These are phyloP conservation scores for Mycalesis mineus DNA, from an alignment of 2,888 invertebrate genomes.

Conservation along the genomic window DNA sequence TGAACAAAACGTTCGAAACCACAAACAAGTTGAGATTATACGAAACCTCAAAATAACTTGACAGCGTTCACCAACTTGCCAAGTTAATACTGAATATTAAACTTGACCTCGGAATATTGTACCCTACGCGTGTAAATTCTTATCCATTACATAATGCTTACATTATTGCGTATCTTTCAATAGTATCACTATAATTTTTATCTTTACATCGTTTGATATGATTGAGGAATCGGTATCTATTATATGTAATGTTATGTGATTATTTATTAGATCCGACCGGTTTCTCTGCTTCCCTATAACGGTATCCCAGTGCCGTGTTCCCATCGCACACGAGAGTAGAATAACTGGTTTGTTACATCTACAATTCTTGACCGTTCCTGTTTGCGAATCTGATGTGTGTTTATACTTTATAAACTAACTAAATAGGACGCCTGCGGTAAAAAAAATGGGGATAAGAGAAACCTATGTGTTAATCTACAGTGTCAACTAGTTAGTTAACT, in stretches of 20 bases:
- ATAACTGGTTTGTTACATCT: constrained; percentile 4
- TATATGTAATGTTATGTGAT: not conserved
- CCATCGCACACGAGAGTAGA: constrained; percentile 7
- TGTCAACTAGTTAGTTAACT: too few species aligned
- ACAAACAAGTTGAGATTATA: too few species aligned
- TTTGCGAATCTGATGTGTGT: not conserved
- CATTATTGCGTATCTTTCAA: constrained; percentile 9
- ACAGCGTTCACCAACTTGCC: not conserved
- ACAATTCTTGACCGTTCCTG: constrained; percentile 10
- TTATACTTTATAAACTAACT: not conserved
- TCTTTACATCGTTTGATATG: constrained; percentile 8
- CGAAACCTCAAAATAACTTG: constrained; percentile 6
- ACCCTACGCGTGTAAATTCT: constrained; percentile 13
- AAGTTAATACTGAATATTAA: constrained; percentile 14
- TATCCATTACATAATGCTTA: constrained; percentile 20
- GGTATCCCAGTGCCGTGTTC: constrained; percentile 11
- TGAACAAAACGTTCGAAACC: too few species aligned
- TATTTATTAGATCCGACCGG: constrained; percentile 11
- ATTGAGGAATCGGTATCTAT: constrained; percentile 11
- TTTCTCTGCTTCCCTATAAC: constrained; percentile 14
- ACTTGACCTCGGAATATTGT: constrained; percentile 25
- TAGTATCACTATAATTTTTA: constrained; percentile 11
- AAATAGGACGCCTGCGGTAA: too few species aligned
- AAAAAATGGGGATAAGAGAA: too few species aligned
- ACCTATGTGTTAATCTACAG: too few species aligned